Base-by-base conservation (phyloP, 1,140 invertebrate species). In the Magallana ariakensis region DNA sequence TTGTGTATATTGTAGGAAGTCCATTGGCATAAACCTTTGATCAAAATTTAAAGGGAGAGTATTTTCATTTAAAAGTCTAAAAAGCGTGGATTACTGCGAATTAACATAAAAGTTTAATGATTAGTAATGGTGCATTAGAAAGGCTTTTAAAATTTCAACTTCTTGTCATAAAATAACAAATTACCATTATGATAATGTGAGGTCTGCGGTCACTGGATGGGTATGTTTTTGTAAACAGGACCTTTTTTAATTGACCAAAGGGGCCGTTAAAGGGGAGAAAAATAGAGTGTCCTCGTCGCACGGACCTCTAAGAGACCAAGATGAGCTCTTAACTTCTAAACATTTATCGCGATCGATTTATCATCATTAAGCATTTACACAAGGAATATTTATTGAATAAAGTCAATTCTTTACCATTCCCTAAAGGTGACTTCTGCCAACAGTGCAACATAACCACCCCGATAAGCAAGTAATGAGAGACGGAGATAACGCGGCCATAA, bases 81-180 rank as follows among this genome's bases (percentile, higher is more conserved):
- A 75, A 75, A 75, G 66, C 66, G 66, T 75, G 66, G 66, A 75
- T 75, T 75, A 75, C 66, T 10, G 22, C 66, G 66, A 75, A 75
- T 75, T 75, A 75, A 22, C 66, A 75, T 75, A 75, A 75, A 75
- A 75, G 66, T 75, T 75, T 75, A 75, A 75, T 75, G 66, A 75
- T 75, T 75, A 75, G 66, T 75, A 26, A 75, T 75, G 66, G 66
- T 33, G 66, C 66, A 75, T 16, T 75, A 75, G 66, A 75, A 75
- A 75, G 66, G 66, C 66, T 75, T 75, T 75, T 75, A 75, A 75
- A 75, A 75, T 75, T 75, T 75, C 66, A 75, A 75, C 66, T 75
- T 75, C 66, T 75, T 75, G 66, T 26, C 66, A 75, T 75, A 75
- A 75, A 75, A 75, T 75, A 75, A 75, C 66, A 75, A 33, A 75